Conservation (phyloP, 1,140 invertebrate species). For the Pseudoatta argentina region DNA sequence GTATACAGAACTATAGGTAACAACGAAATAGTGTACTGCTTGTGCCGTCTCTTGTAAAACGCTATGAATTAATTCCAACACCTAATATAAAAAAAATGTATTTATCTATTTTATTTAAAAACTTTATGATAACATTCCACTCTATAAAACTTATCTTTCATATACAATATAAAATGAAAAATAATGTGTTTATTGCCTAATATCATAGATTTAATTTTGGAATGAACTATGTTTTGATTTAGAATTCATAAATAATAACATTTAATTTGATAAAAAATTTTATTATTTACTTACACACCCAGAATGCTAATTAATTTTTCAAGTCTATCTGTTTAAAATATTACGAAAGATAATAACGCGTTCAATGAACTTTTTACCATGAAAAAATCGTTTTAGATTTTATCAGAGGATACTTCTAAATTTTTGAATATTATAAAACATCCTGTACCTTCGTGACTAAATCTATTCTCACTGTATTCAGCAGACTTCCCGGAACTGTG, state of each 20-base stretch:
- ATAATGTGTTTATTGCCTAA: background rate
- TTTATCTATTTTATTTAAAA: too few species aligned
- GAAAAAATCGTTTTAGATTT: background rate
- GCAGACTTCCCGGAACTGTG: conserved; percentile 19
- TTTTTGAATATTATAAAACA: background rate
- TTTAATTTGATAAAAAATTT: background rate
- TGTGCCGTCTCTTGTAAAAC: too few species aligned
- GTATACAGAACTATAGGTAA: too few species aligned
- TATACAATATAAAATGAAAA: background rate
- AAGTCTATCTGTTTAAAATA: background rate
- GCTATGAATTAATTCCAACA: too few species aligned
- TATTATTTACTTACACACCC: background rate
- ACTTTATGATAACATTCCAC: background rate
- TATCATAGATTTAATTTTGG: background rate
- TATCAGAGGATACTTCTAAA: background rate
- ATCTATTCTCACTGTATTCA: background rate
- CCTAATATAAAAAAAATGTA: background rate
- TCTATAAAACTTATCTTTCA: background rate
- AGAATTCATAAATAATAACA: background rate
- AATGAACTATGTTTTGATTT: background rate
- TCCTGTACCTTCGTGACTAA: background rate
- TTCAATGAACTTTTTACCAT: background rate
- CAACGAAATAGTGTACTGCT: too few species aligned
- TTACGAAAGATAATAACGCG: background rate
- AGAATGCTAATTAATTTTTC: background rate